Evolutionary conservation across 2,888 invertebrate genomes (phyloP), one percentile per base, ranked within the genome.

Genomic region (Tachina lurida): DNA sequence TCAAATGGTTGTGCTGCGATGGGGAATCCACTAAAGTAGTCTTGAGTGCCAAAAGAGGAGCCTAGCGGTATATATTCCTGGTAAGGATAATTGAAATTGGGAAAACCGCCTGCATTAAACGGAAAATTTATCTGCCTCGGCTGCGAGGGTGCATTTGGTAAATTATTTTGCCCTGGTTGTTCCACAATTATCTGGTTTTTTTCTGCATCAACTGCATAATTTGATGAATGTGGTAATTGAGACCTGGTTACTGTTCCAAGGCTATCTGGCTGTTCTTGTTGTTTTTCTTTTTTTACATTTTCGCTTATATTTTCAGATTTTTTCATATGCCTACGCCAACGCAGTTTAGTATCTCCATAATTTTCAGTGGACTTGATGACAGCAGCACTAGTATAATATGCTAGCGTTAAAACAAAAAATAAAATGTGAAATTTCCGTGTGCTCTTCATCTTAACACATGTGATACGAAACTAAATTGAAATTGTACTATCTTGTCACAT

Each of bases 381-480:
- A 39, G 39, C 15, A 1, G 43, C 52, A 8, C 31, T 10, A n/a
- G 12, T 52, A 39, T 41, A 70, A 45, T 49, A 70, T 13, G 70
- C 45, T 4, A 74, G n/a, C 10, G 19, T 60, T 19, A 74, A 13
- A 8, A 76, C 10, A 10, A 82, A 49, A 58, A 78, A 12, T 17
- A 49, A 31, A 12, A 75, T 52, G 15, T 22, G 10, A 67, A 49
- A 49, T 22, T 71, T 81, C 70, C 56, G 75, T 67, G 52, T 17
- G 67, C 56, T 82, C 62, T 52, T 65, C 87, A 87, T 87, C 39
- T 75, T 75, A 41, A 43, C 65, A 71, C 67, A 39, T 71, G 71
- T 75, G 78, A 56, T 19, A 19, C 67, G 39, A 67, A 31, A 84
- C 87, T 84, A 73, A 82, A 19, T 56, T 73, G n/a, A 47, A 63